Evolutionary conservation across 2,113 vertebrate genomes (phyloP).

Genomic region (Narcine bancroftii): DNA sequence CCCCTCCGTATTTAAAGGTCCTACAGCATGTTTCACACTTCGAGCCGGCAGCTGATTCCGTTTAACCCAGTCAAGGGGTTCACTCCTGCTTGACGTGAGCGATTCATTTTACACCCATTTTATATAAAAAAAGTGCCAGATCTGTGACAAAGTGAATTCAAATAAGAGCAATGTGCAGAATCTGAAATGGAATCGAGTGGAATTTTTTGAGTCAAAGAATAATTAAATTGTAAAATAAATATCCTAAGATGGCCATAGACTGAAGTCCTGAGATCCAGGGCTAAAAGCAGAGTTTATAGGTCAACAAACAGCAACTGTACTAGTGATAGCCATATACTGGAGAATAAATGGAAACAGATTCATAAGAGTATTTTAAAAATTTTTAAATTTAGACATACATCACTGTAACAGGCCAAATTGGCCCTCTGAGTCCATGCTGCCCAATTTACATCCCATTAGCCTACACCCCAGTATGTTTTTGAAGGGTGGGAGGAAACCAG

Average conservation of each 20-base stretch:
- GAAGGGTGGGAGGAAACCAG: no score
- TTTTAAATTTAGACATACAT: no score
- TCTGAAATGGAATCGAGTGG: neutral
- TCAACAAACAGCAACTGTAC: no score
- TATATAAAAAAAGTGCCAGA: neutral
- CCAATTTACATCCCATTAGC: no score
- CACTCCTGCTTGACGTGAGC: neutral
- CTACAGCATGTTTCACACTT: neutral
- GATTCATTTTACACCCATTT: neutral
- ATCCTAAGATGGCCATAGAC: neutral
- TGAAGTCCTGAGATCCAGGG: neutral
- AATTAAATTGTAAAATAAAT: neutral
- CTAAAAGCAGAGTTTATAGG: neutral
- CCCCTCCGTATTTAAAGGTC: neutral
- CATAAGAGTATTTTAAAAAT: no score
- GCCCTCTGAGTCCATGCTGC: no score
- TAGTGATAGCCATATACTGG: neutral
- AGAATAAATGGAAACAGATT: neutral
- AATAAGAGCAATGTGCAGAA: neutral
- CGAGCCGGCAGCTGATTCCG: neutral
- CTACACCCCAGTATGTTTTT: no score
- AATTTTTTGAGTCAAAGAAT: neutral
- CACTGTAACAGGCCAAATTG: no score
- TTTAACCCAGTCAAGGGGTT: neutral
- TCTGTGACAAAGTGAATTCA: neutral